Conservation (phyloP, 2,888 invertebrate species). For the Portevinia maculata region DNA sequence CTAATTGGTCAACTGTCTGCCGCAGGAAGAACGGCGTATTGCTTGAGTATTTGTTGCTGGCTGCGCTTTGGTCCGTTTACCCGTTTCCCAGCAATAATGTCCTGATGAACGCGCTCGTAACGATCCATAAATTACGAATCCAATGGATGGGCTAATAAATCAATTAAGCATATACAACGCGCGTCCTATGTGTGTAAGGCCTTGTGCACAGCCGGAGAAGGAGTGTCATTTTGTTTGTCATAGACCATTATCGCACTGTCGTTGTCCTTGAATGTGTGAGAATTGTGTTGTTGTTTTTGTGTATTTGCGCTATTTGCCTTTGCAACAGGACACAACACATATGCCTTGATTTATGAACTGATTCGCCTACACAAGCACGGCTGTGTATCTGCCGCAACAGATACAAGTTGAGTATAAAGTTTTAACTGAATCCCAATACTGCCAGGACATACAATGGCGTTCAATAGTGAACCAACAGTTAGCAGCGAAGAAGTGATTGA, state of each 20-base stretch:
- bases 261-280: constrained; percentile 42
- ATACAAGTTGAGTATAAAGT: constrained; percentile 7
- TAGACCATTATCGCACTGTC: constrained; percentile 66
- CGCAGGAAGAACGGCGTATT: constrained; percentile 63
- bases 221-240: constrained; percentile 69
- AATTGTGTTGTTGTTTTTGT: constrained; percentile 16
- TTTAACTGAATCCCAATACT: neutral
- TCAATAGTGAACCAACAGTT: neutral
- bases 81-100: neutral
- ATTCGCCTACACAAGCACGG: constrained; percentile 5
- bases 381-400: constrained; percentile 17
- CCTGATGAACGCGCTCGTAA: constrained; percentile 53
- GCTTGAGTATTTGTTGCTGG: constrained; percentile 32
- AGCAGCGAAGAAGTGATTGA: too few relatives aligned
- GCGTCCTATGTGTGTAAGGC: neutral
- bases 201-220: constrained; percentile 16
- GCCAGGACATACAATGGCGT: constrained; percentile 14
- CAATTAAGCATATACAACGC: constrained; percentile 60
- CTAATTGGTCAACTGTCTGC: constrained; percentile 70
- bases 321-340: constrained; percentile 46
- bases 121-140: constrained; percentile 70
- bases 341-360: constrained; percentile 53
- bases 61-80: neutral
- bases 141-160: constrained; percentile 71
- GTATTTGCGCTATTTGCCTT: constrained; percentile 31